Conservation (phyloP, 2,113 vertebrate species). For the Nyctibius bracteatus region DNA sequence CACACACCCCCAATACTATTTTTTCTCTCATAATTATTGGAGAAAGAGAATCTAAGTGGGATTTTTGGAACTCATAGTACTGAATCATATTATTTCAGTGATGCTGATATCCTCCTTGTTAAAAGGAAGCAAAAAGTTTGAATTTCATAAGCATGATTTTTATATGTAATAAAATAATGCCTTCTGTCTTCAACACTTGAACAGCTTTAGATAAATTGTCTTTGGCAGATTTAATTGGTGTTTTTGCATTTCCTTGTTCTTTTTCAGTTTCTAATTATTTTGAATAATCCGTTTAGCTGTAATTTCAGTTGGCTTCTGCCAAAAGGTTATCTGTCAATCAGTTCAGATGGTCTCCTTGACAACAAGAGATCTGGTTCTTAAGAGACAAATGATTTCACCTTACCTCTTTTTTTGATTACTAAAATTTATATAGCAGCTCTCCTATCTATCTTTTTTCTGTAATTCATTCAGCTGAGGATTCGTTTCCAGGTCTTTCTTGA, state of each 20-base stretch:
- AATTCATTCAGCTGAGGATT: not conserved
- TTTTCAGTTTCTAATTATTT: not conserved
- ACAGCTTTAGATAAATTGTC: not conserved
- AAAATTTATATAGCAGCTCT: not conserved
- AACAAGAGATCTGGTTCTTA: not conserved
- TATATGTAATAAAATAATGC: not conserved
- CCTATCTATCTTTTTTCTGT: not conserved
- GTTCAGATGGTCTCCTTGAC: not conserved
- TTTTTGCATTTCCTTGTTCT: not conserved
- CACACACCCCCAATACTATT: not conserved
- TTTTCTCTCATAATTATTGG: not conserved
- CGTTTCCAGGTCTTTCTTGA: not conserved
- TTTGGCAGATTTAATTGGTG: not conserved
- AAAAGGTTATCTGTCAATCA: not conserved
- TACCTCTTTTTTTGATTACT: not conserved
- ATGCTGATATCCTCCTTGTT: not conserved
- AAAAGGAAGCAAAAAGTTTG: not conserved
- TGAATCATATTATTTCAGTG: not conserved
- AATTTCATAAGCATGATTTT: not conserved
- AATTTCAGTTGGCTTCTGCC: not conserved
- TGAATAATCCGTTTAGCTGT: not conserved
- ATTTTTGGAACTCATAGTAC: not conserved
- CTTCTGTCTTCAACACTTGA: not conserved
- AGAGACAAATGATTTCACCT: not conserved
- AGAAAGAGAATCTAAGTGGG: not conserved